Base-by-base conservation (phyloP, 2,888 invertebrate species). In the Chrysolina americana region DNA sequence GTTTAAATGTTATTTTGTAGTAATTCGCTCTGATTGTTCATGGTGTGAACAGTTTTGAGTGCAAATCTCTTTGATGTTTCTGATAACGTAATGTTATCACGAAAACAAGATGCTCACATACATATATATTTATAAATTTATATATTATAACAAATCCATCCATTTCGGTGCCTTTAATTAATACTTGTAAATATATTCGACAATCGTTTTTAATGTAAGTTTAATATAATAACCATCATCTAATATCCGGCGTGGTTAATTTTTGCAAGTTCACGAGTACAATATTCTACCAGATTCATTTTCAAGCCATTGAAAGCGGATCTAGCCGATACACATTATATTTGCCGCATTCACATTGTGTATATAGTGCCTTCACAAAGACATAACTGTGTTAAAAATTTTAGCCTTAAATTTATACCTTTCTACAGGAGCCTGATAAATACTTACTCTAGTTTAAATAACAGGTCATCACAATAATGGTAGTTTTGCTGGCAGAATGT, bases 131-230 rank as follows among this genome's bases (percentile, higher is more conserved):
- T 75, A 66, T 85, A 28, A 59, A 59, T 59, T 56, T 59, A 59
- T 59, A 59, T 28, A 28, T 59, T 59, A 59, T 59, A 59, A 86
- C 86, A 85, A 87, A 87, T 88, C 88, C 88, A 87, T 88, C 88
- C 88, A 88, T 86, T 86, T 86, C 86, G 87, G 87, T 87, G 87
- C 87, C 87, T 87, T 87, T 86, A 81, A 81, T 36, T 36, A 36
- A 77, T 78, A 74, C 70, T 81, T 85, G 82, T 85, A 84, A 80
- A 84, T 85, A 79, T 75, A 85, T 59, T 82, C 82, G 84, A 84
- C 83, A 85, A 83, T 84, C 82, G 81, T 84, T 84, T 59, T 48
- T 76, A 73, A 70, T 50, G 50, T 50, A 50, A 50, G 19, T 50
- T 17, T 50, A 50, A 44, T 13, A 44, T 15, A 44, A 44, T 44